phyloP scores from a whole-genome alignment of 2,113 vertebrate species.

The Galemys pyrenaicus region DNA sequence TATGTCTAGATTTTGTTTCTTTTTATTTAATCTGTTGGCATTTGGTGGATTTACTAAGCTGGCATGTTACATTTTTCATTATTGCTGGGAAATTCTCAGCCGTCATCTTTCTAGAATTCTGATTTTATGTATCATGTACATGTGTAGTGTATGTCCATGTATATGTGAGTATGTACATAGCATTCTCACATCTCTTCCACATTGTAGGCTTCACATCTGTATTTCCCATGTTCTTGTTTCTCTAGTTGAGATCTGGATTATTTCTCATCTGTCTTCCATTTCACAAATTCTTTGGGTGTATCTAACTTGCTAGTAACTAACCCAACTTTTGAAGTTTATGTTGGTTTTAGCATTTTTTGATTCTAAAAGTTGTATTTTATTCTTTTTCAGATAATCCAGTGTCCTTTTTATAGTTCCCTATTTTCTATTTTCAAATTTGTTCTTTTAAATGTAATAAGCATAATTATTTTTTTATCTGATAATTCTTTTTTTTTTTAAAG shows the following conservation, averaged over 20 bases:
- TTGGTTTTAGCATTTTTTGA: slow-evolving; percentile 18
- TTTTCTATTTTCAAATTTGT: slow-evolving; percentile 3
- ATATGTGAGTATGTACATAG: too few relatives aligned
- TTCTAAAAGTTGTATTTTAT: not conserved
- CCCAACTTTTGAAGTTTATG: not conserved
- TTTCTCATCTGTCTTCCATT: slow-evolving; percentile 27
- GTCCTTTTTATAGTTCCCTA: slow-evolving; percentile 10
- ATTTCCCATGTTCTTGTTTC: not conserved
- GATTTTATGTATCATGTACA: not conserved
- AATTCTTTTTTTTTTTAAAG: too few relatives aligned
- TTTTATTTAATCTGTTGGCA: not conserved
- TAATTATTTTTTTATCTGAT: slow-evolving; percentile 5
- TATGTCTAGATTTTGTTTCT: not conserved
- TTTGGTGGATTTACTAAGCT: not conserved
- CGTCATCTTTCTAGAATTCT: not conserved
- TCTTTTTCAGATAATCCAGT: not conserved
- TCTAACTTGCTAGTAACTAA: not conserved
- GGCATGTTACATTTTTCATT: not conserved
- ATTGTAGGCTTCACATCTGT: not conserved
- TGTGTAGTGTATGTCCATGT: too few relatives aligned
- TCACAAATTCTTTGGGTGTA: not conserved
- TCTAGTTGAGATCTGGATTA: slow-evolving; percentile 30
- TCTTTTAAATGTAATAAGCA: slow-evolving; percentile 12
- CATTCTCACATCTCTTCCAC: not conserved
- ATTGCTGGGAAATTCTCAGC: not conserved